Evolutionary conservation across 2,113 vertebrate species (phyloP), one percentile per base, ranked within the genome.

Genomic region (Semicossyphus pulcher): DNA sequence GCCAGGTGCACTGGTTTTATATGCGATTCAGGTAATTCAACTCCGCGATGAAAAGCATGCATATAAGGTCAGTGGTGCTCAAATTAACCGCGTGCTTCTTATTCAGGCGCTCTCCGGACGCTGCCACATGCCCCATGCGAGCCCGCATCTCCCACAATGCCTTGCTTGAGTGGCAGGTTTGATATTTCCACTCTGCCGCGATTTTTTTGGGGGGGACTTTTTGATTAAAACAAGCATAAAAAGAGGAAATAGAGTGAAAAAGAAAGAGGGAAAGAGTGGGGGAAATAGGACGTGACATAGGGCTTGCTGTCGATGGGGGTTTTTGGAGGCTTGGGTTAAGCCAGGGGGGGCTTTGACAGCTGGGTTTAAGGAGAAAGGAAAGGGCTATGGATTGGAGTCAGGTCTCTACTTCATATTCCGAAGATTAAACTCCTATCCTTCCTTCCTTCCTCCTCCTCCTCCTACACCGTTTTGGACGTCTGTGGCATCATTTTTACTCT

Each of bases 1-100:
- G 39, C 80, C 90, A 91, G 85, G 90, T 89, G 86, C 84, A 71
- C 29, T 48, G 74, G 81, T 79, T 44, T 91, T 80, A 75, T 80
- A 86, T 90, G 86, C 65, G 36, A 81, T 78, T 76, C 89, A 86
- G 89, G 88, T 91, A 90, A 82, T 89, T 83, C 81, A 70, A 76
- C 72, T n/a, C 37, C 37, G 44, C 69, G 37, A 73, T 78, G 74
- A 88, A 84, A 81, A 85, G 66, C 83, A 79, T 76, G 80, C 74
- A 73, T 61, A 77, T 87, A 85, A 88, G 86, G 87, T 90, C 84
- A 82, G 54, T 31, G 58, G 65, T 83, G 88, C 89, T 90, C 76
- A 91, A 86, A 88, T 76, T 67, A 32, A 8, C 39, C 10, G 56
- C 70, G n/a, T 65, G 58, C 62, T 62, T 81, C 62, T 67, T 52